phyloP scores from a whole-genome alignment of 2,888 invertebrate genomes.

The Harpalus rufipes region DNA sequence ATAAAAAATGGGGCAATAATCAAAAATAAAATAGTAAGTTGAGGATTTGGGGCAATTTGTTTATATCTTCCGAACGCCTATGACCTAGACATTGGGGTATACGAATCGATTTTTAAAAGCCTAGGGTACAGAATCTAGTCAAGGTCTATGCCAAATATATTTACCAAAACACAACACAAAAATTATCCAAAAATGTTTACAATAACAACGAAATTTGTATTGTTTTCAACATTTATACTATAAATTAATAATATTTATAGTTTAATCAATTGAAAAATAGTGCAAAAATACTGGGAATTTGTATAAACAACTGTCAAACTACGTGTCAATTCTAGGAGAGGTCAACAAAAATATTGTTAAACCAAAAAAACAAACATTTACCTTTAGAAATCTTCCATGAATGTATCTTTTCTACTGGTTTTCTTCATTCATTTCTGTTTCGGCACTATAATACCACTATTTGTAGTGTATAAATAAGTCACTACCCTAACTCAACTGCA shows the following conservation, averaged over 20 bases:
- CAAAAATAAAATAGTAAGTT: too few relatives aligned
- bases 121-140: constrained; percentile 53
- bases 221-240: too few relatives aligned
- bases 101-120: constrained; percentile 65
- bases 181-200: neutral
- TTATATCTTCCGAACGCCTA: constrained; percentile 54
- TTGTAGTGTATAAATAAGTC: constrained; percentile 1
- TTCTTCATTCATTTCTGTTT: constrained; percentile 1
- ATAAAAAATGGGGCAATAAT: too few relatives aligned
- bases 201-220: too few relatives aligned
- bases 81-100: constrained; percentile 46
- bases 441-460: neutral
- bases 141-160: constrained; percentile 44
- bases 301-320: neutral
- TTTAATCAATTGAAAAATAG: neutral
- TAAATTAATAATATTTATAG: neutral
- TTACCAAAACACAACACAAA: neutral
- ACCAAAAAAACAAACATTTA: constrained; percentile 2
- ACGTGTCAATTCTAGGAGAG: neutral
- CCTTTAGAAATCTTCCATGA: constrained; percentile 41
- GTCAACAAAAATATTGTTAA: constrained; percentile 13
- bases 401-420: constrained; percentile 15
- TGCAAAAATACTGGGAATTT: neutral
- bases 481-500: constrained; percentile 66
- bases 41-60: neutral